Evolutionary conservation across 1,140 invertebrate genomes (phyloP), one percentile per base, ranked within the genome.

Genomic region (Maniola jurtina): DNA sequence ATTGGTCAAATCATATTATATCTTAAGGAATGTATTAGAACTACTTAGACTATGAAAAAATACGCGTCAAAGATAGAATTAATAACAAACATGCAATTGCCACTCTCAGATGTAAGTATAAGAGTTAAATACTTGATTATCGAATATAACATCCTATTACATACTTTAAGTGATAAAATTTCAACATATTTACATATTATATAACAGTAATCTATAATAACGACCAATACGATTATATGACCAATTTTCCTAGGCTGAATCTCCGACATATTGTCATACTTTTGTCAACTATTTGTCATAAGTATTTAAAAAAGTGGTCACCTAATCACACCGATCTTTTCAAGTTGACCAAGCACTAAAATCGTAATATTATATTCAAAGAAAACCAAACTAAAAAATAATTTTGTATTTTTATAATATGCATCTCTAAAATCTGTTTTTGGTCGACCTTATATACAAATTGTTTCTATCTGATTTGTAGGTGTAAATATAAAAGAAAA

Each of bases 41-140:
- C 25, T 25, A 25, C 25, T 25, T 25, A 25, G 25, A 25, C 25
- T 25, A 25, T 25, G 25, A 4, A 25, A 25, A 25, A 25, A 25
- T 25, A 25, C 25, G 4, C 25, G 25, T 25, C 4, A 25, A 25
- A 25, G 1, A 40, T 36, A 13, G 8, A 1, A 13, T n/a, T 48
- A 0, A 1, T 14, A 48, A 1, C 1, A 55, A 40, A 76, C 71
- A 77, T 80, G 45, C 75, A 80, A 80, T 78, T 79, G 80, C 76
- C 76, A 77, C 61, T 80, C 75, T 69, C 61, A 70, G 55, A 9
- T 6, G 14, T 48, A 14, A n/a, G 45, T 15, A 14, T 14, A 2
- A 45, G 42, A 56, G 59, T 48, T 35, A 61, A 56, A 48, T 59
- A 65, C 42, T 48, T 57, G 55, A 57, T 64, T 64, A 64, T 57